Conservation (phyloP, 2,888 invertebrate genomes). For the Euclidia mi region DNA sequence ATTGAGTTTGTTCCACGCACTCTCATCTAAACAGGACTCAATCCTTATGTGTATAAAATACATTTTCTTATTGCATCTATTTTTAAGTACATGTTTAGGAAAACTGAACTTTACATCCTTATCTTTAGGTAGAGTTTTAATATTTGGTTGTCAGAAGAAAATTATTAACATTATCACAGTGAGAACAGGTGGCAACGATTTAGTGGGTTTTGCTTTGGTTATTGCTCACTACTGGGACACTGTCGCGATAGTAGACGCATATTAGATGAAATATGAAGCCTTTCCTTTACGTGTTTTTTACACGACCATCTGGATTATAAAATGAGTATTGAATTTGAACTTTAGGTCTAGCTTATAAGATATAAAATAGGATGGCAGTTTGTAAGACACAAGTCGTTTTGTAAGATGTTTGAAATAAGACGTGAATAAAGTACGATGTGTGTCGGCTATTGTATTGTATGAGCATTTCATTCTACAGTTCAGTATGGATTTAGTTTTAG, state of each 20-base stretch:
- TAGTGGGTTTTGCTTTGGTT: conserved; percentile 81
- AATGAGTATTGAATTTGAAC: background rate
- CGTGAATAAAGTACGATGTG: conserved; percentile 56
- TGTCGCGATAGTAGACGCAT: conserved; percentile 75
- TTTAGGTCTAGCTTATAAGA: conserved; percentile 6
- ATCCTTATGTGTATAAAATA: conserved; percentile 44
- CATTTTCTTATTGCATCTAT: conserved; percentile 46
- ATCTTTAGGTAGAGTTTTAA: conserved; percentile 51
- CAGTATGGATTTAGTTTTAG: conserved; percentile 2
- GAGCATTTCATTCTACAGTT: conserved; percentile 8
- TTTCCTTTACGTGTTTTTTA: conserved; percentile 28
- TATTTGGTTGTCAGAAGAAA: conserved; percentile 55
- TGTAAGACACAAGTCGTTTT: conserved; percentile 20
- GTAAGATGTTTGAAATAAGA: conserved; percentile 14
- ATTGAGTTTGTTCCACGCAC: conserved; percentile 57
- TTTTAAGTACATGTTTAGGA: conserved; percentile 14
- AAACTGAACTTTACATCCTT: conserved; percentile 48
- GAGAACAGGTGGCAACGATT: conserved; percentile 84
- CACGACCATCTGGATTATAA: background rate
- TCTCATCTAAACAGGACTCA: conserved; percentile 56
- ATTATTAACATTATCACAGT: conserved; percentile 78
- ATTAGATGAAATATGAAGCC: conserved; percentile 72
- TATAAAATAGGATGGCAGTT: conserved; percentile 24
- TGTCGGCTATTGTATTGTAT: conserved; percentile 47
- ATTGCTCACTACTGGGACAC: conserved; percentile 79